Evolutionary conservation across 2,888 invertebrate genomes (phyloP), one percentile per base, ranked within the genome.

Genomic region (Napeogenes sylphis): DNA sequence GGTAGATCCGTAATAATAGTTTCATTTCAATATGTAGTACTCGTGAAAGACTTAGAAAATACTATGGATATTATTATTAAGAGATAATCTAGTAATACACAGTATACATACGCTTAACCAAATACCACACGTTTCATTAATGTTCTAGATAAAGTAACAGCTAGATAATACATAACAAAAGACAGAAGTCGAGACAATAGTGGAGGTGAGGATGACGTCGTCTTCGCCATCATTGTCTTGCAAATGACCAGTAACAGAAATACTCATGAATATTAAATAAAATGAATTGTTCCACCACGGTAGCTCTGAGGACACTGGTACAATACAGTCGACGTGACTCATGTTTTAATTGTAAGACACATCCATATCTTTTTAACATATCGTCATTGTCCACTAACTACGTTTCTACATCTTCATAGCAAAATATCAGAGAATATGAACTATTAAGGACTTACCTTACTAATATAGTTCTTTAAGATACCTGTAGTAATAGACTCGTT

Each of bases 241-340:
- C 74, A 84, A 89, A 89, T 87, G 76, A 78, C 71, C 80, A 77
- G 78, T 78, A 62, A 61, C 61, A 61, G 56, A 78, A 78, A 75
- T 45, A 53, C 83, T 88, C 85, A 89, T 90, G 87, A 89, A 90
- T 90, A 89, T 86, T 87, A 83, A 87, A 72, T 70, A 70, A 77
- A 80, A 81, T 84, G 81, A 81, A 84, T 86, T 85, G 83, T 88
- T 84, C 81, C 77, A 73, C 70, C 72, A 79, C 73, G 73, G 76
- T 73, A 73, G 79, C 76, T 79, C 73, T 72, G 82, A 83, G 21
- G 82, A 81, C 76, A 76, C 77, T 75, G 71, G 68, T 68, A 78
- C 78, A 76, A 78, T 77, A 72, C 69, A 74, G 69, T 79, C 76
- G 76, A 75, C 71, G 68, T 73, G 61, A 66, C 56, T 69, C 59